Evolutionary conservation across 2,888 invertebrate genomes (phyloP).

Genomic region (Odontothrips loti): DNA sequence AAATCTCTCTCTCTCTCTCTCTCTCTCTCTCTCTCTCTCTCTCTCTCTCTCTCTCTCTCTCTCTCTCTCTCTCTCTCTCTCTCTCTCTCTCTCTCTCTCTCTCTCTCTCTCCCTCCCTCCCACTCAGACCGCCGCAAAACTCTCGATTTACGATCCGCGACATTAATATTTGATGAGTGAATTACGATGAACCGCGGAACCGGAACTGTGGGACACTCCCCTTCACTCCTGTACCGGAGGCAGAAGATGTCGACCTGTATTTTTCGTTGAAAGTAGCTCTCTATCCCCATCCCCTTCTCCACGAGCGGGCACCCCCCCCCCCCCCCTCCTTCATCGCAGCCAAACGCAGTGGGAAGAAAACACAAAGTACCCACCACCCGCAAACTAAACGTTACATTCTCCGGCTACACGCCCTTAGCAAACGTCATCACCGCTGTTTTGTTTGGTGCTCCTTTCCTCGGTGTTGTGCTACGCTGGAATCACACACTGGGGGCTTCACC

Average conservation of each 20-base stretch:
- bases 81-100: neutral
- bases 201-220: too few species aligned
- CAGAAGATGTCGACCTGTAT: too few species aligned
- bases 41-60: neutral
- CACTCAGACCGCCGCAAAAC: neutral
- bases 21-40: neutral
- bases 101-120: neutral
- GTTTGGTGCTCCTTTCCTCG: neutral
- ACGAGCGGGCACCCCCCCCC: too few species aligned
- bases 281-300: neutral
- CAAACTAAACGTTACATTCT: too few species aligned
- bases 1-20: neutral
- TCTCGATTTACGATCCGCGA: neutral
- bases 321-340: too few species aligned
- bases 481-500: neutral
- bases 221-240: too few species aligned
- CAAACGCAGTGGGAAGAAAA: too few species aligned
- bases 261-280: too few species aligned
- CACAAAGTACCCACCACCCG: too few species aligned
- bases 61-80: neutral
- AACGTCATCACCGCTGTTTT: neutral
- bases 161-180: slow-evolving; percentile 25
- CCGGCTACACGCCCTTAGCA: neutral
- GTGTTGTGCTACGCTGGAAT: neutral
- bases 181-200: neutral